Conservation (phyloP, 2,113 vertebrate species). For the Pelecanus crispus region DNA sequence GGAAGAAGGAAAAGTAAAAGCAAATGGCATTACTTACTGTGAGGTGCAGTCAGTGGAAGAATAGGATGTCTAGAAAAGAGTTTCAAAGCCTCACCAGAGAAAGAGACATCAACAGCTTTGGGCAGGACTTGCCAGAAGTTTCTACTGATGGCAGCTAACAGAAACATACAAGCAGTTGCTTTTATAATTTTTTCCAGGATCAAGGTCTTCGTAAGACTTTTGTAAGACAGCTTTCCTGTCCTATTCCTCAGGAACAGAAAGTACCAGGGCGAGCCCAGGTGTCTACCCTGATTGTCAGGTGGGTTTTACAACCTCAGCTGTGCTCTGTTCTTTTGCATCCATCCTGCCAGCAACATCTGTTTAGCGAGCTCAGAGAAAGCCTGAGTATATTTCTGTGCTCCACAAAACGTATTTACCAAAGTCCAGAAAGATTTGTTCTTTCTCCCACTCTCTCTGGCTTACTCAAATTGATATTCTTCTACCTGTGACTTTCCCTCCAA, state of each 20-base stretch:
- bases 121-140: background rate
- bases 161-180: background rate
- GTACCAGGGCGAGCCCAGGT: background rate
- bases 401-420: background rate
- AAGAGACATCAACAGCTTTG: background rate
- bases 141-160: background rate
- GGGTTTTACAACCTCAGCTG: background rate
- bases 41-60: background rate
- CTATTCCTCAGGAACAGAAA: background rate
- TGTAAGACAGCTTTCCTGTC: background rate
- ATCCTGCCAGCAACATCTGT: background rate
- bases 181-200: background rate
- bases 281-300: background rate
- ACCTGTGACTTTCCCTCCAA: background rate
- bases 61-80: background rate
- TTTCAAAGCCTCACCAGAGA: background rate
- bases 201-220: background rate
- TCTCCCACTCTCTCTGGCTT: background rate
- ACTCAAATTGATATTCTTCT: background rate
- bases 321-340: background rate
- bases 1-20: background rate
- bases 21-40: background rate
- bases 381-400: background rate
- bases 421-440: background rate
- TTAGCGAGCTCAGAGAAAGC: background rate